phyloP scores from a whole-genome alignment of 2,888 invertebrate genomes.

The Metacarcinus magister region DNA sequence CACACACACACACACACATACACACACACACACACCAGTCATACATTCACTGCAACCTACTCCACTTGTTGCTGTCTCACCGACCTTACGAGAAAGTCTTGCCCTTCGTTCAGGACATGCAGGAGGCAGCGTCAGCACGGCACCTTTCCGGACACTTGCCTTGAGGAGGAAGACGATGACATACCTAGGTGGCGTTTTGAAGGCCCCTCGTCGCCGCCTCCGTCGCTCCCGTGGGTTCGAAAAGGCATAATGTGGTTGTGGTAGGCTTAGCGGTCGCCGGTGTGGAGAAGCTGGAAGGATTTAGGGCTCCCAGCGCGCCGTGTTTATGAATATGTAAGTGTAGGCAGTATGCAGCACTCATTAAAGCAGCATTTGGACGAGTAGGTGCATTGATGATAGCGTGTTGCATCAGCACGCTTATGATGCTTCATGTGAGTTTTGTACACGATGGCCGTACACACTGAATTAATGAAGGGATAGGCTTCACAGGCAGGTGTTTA shows the following conservation, averaged over 20 bases:
- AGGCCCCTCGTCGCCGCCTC: neutral
- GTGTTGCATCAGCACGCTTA: neutral
- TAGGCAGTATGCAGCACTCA: neutral
- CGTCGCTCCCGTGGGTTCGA: neutral
- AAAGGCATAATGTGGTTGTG: neutral
- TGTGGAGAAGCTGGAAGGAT: neutral
- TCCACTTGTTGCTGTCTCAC: neutral
- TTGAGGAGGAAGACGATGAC: neutral
- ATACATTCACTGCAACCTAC: neutral
- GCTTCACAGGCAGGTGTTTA: neutral
- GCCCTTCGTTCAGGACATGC: neutral
- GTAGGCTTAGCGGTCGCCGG: neutral
- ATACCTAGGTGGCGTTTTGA: neutral
- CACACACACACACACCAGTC: too few species aligned
- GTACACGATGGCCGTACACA: neutral
- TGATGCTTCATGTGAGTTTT: neutral
- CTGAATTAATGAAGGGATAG: neutral
- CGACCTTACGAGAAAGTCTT: neutral
- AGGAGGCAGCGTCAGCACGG: neutral
- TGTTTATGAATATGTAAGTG: neutral
- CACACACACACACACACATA: slow-evolving; percentile 36
- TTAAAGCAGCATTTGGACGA: neutral
- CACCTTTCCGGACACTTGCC: neutral
- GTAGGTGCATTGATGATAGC: neutral
- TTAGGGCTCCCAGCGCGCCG: neutral